These are phyloP conservation scores for Alviniconcha marisindica DNA, from an alignment of 1,140 invertebrate species.

Conservation along the genomic window DNA sequence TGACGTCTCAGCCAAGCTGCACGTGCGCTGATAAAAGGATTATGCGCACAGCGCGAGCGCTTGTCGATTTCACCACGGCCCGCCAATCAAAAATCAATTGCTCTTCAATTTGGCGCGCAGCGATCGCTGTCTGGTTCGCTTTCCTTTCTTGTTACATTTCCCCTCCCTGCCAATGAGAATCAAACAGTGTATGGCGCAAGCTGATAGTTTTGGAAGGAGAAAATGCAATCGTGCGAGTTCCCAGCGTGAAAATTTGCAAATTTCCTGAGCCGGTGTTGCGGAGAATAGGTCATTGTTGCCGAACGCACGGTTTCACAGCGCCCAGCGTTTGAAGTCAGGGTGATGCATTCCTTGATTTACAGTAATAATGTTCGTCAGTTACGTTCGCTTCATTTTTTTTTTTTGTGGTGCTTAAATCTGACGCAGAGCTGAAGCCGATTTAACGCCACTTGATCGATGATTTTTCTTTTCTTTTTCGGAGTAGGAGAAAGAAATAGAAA, in stretches of 20 bases:
- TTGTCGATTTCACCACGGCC: neutral
- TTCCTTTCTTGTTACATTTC: neutral
- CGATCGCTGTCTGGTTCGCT: neutral
- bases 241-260: neutral
- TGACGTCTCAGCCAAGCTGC: conserved; percentile 11
- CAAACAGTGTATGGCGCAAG: neutral
- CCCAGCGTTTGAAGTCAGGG: neutral
- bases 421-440: too few relatives aligned
- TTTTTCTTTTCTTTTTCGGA: too few relatives aligned
- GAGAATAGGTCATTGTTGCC: too few relatives aligned
- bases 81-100: conserved; percentile 30
- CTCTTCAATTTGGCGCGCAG: conserved; percentile 16
- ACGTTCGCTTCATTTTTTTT: neutral
- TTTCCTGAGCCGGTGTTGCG: neutral
- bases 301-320: too few relatives aligned
- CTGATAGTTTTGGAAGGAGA: neutral
- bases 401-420: too few relatives aligned
- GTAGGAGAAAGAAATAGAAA: too few relatives aligned
- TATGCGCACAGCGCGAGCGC: neutral
- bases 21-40: conserved; percentile 27
- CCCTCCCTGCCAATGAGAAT: neutral
- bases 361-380: neutral
- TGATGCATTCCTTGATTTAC: neutral
- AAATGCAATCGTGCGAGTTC: neutral
- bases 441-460: too few relatives aligned